Evolutionary conservation across 2,113 vertebrate species (phyloP).

Genomic region (Notothenia rossii): DNA sequence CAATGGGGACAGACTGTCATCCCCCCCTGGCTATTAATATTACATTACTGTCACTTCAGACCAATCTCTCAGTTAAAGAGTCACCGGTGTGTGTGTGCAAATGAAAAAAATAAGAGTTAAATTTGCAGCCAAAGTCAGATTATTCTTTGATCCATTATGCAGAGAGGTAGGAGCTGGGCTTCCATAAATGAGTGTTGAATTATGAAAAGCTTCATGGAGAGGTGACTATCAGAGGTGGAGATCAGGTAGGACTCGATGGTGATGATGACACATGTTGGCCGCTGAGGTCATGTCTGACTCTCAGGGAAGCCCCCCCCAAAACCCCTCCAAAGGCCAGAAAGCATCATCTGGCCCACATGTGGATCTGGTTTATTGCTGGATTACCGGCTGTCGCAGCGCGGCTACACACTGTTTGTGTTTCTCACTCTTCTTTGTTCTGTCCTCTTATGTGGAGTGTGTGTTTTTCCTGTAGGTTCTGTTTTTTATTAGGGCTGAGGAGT

Average conservation of each 20-base stretch:
- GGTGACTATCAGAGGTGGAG: conserved; percentile 65
- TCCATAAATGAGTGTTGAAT: conserved; percentile 66
- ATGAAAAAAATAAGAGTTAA: conserved; percentile 56
- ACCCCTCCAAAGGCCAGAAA: conserved; percentile 27
- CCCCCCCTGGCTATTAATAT: conserved; percentile 82
- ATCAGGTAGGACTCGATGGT: conserved; percentile 61
- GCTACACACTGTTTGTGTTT: conserved; percentile 47
- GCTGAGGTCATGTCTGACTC: conserved; percentile 80
- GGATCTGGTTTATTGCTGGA: conserved; percentile 71
- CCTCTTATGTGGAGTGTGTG: conserved; percentile 7
- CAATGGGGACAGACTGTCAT: conserved; percentile 76
- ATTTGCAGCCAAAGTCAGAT: conserved; percentile 49
- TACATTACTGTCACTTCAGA: conserved; percentile 83
- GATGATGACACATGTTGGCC: conserved; percentile 52
- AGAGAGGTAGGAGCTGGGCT: conserved; percentile 55
- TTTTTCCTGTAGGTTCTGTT: neutral
- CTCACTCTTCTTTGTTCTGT: conserved; percentile 39
- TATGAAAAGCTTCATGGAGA: conserved; percentile 60
- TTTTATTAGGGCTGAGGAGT: conserved; percentile 11
- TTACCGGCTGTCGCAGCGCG: conserved; percentile 50
- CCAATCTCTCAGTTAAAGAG: conserved; percentile 76
- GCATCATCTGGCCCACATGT: conserved; percentile 77
- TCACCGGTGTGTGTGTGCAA: conserved; percentile 14
- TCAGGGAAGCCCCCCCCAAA: conserved; percentile 26
- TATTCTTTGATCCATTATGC: conserved; percentile 73